A percentile compares a stretch with the other conserved stretches of the same genome.
phyloP scores from a whole-genome alignment of 92 coral and sea anemone genomes.

The Phenganax subtilis region DNA sequence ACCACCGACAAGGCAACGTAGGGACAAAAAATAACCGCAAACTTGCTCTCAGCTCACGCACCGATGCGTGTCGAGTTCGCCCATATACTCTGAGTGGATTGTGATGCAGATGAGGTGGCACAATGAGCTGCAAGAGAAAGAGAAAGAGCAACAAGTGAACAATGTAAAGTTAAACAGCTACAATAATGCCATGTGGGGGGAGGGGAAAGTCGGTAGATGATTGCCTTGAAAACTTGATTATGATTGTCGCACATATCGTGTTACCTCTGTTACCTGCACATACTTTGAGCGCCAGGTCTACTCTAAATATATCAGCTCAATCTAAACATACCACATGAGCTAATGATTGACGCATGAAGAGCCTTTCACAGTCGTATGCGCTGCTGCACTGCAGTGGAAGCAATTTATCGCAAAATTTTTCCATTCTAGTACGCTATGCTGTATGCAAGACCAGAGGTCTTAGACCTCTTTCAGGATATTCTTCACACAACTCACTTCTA shows the following conservation, averaged over 20 bases:
- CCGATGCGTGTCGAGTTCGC: conserved; percentile 42
- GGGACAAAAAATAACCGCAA: conserved; percentile 38
- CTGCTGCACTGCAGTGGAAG: conserved; percentile 20
- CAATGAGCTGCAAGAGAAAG: conserved; percentile 17
- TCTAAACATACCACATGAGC: conserved; percentile 44
- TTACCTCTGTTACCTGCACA: conserved; percentile 14
- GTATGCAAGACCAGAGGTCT: neutral
- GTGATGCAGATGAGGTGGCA: conserved; percentile 27
- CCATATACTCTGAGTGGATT: conserved; percentile 29
- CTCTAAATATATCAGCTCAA: conserved; percentile 39
- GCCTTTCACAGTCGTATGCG: conserved; percentile 26
- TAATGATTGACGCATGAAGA: conserved; percentile 43
- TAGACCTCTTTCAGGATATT: conserved; percentile 14
- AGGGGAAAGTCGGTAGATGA: conserved; percentile 39
- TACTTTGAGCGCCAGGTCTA: conserved; percentile 26
- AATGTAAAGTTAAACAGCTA: conserved; percentile 19
- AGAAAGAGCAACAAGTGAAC: conserved; percentile 25
- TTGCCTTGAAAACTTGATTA: conserved; percentile 30
- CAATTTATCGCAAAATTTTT: conserved; percentile 22
- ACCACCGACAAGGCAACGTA: conserved; percentile 46
- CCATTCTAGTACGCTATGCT: neutral
- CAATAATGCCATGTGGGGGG: conserved; percentile 30
- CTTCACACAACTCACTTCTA: neutral
- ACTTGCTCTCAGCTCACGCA: conserved; percentile 31
- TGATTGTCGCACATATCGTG: conserved; percentile 31